Evolutionary conservation across 1,140 invertebrate species (phyloP), one percentile per base, ranked within the genome.

Genomic region (Cotesia chilonis): DNA sequence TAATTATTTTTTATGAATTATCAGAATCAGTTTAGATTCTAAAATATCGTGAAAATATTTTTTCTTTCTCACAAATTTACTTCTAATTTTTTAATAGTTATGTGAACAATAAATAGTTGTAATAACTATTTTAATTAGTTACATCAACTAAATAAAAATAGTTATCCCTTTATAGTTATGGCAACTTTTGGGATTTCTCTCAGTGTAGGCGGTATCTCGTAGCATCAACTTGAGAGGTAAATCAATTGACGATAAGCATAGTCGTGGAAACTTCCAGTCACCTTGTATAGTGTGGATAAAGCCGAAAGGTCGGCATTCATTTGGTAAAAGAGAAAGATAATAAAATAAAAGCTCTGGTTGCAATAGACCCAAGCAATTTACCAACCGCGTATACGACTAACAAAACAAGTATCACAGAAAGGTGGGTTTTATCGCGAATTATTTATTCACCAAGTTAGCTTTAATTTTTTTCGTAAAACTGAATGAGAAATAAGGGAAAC

Each of bases 221-320:
- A 77, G 76, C 66, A 73, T 74, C 67, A 77, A 75, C 73, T 75
- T 68, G 72, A 54, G 74, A 77, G 75, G 74, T 77, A 77, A 75
- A 77, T 77, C 76, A 75, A 77, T 77, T 71, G 70, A 68, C 72
- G 76, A 77, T 77, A 75, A 77, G 76, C 68, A 71, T 61, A 68
- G 71, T 71, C 66, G 68, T 73, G 10, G 41, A 10, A 47, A 47
- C 41, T 47, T 47, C 6, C 10, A 47, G 41, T 47, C 10, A 47
- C 41, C 68, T 41, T 66, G 59, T 41, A 52, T 66, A 61, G 59
- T 41, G 60, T 66, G 37, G 65, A 47, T 59, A 68, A 54, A 68
- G 41, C 61, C 12, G 37, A 63, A 61, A 68, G 54, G 28, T 55
- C 57, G 59, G 65, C 57, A 54, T 63, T 64, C 9, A 57, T 54